Percentiles rank a stretch among this genome's conserved stretches.
These are phyloP conservation scores for Acronicta aceris DNA, from an alignment of 2,888 invertebrate species.

Conservation along the genomic window DNA sequence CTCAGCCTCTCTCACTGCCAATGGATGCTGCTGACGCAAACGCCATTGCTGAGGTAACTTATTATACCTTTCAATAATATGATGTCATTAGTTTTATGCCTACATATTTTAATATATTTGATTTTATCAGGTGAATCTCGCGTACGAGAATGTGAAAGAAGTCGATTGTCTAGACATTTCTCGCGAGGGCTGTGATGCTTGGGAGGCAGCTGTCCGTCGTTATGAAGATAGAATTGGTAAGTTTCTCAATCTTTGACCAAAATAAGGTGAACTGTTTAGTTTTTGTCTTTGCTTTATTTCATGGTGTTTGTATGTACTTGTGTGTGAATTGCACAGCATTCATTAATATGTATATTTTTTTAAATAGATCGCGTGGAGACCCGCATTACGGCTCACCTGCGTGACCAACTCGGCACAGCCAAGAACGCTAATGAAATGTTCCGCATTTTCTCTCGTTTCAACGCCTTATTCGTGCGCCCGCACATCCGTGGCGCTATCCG, in stretches of 20 bases:
- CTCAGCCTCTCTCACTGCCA: constrained; percentile 91
- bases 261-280: too few species aligned
- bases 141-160: constrained; percentile 99
- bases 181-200: constrained; percentile 98
- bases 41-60: constrained; percentile 95
- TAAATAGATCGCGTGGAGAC: constrained; percentile 96
- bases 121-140: constrained; percentile 92
- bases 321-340: too few species aligned
- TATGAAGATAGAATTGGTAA: constrained; percentile 98
- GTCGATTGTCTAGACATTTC: constrained; percentile 99
- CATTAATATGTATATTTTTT: not conserved
- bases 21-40: constrained; percentile 98
- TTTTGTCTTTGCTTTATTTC: too few species aligned
- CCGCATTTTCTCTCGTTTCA: constrained; percentile 99
- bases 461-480: constrained; percentile 99
- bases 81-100: not conserved
- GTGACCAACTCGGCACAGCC: constrained; percentile 99
- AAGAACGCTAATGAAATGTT: constrained; percentile 99
- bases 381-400: constrained; percentile 98
- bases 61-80: not conserved
- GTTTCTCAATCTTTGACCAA: not conserved
- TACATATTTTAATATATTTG: not conserved
- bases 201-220: constrained; percentile 99
- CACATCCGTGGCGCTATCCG: constrained; percentile 99
- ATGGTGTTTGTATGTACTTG: too few species aligned